These are phyloP conservation scores for Saguinus imperator DNA, from an alignment of 2,113 vertebrate genomes.

Conservation along the genomic window DNA sequence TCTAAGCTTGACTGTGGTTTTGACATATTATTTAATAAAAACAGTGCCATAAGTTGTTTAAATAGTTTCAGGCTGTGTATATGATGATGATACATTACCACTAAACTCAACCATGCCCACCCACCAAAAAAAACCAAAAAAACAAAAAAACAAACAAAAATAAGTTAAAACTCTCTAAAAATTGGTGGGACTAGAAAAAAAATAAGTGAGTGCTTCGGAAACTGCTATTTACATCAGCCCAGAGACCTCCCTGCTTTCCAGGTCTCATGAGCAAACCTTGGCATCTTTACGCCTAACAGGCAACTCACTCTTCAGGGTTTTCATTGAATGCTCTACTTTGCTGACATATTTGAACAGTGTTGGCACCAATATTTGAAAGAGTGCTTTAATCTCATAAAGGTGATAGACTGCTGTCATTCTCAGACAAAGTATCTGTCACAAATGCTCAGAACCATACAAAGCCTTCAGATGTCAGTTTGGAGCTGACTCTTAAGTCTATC, in stretches of 20 bases:
- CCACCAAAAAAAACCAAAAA: background rate
- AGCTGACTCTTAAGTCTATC: background rate
- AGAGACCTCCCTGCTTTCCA: background rate
- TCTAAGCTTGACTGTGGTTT: background rate
- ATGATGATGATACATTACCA: background rate
- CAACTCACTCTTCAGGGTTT: constrained; percentile 54
- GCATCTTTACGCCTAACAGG: constrained; percentile 53
- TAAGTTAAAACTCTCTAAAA: background rate
- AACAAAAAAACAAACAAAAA: background rate
- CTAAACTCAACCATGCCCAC: background rate
- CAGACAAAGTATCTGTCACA: constrained; percentile 61
- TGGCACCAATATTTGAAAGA: constrained; percentile 63
- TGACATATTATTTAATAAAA: background rate
- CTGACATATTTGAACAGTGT: constrained; percentile 49
- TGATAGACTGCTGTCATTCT: constrained; percentile 70
- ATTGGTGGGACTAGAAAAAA: background rate
- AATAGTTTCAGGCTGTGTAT: background rate
- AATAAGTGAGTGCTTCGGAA: background rate
- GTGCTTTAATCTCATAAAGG: constrained; percentile 63
- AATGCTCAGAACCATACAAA: background rate
- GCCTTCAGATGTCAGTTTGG: background rate
- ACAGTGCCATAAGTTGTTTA: background rate
- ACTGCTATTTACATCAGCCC: background rate
- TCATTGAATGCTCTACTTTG: constrained; percentile 62
- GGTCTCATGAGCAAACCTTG: background rate